Evolutionary conservation across 2,113 vertebrate genomes (phyloP).

Genomic region (Rissa tridactyla): DNA sequence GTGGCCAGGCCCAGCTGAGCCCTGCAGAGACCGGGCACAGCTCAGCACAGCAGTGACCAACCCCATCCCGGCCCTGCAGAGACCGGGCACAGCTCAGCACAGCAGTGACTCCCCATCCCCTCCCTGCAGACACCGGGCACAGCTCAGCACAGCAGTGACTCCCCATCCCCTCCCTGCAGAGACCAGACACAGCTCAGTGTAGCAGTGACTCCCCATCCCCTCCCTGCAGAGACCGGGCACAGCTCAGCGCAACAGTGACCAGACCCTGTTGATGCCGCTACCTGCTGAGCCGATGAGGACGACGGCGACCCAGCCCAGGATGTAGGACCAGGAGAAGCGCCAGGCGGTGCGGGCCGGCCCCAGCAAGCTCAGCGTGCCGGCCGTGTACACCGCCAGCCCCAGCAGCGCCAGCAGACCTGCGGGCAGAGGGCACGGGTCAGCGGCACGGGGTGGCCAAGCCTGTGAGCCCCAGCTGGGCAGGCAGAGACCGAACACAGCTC

Average conservation of each 20-base stretch:
- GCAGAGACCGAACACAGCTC: neutral
- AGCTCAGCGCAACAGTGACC: neutral
- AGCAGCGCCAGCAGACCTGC: constrained; percentile 80
- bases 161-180: too few species aligned
- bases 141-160: neutral
- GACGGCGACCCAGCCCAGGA: constrained; percentile 80
- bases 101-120: too few species aligned
- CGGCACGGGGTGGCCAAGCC: neutral
- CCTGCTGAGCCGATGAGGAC: constrained; percentile 76
- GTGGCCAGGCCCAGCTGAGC: neutral
- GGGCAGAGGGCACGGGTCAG: neutral
- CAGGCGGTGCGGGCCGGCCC: constrained; percentile 79
- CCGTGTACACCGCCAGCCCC: constrained; percentile 80
- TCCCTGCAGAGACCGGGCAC: neutral
- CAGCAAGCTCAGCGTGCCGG: constrained; percentile 78
- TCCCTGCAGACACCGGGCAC: neutral
- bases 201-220: too few species aligned
- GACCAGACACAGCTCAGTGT: too few species aligned
- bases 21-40: neutral
- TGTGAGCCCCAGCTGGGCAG: too few species aligned
- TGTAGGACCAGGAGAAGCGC: constrained; percentile 87
- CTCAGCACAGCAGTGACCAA: neutral
- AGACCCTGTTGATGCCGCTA: neutral
- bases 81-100: too few species aligned
- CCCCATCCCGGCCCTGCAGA: too few species aligned